phyloP scores from a whole-genome alignment of 2,888 invertebrate species.

The Leptinotarsa rubiginosa region DNA sequence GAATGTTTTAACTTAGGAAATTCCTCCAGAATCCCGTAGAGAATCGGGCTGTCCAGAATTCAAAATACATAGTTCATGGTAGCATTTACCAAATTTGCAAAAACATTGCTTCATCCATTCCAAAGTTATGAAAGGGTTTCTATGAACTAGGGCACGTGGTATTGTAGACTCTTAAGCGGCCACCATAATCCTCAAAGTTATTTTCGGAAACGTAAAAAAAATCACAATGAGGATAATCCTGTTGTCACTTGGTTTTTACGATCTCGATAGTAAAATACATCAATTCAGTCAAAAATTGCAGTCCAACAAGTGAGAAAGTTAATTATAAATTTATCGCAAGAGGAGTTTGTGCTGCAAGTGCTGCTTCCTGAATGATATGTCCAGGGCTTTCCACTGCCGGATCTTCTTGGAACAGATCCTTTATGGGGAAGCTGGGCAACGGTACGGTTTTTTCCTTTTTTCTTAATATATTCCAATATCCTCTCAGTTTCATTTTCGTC shows the following conservation, averaged over 20 bases:
- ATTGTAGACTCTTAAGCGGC: too few relatives aligned
- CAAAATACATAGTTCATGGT: too few relatives aligned
- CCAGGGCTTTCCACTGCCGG: conserved; percentile 53
- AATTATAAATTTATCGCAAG: conserved; percentile 60
- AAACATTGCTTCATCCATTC: too few relatives aligned
- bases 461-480: conserved; percentile 60
- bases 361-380: conserved; percentile 52
- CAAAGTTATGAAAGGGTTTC: too few relatives aligned
- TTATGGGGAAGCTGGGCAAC: conserved; percentile 57
- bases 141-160: too few relatives aligned
- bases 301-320: conserved; percentile 64
- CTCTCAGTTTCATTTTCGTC: conserved; percentile 67
- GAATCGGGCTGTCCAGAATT: too few relatives aligned
- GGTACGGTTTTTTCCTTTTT: conserved; percentile 57
- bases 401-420: conserved; percentile 55
- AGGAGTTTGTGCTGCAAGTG: conserved; percentile 40
- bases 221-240: neutral
- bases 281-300: conserved; percentile 61
- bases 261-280: neutral
- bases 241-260: neutral
- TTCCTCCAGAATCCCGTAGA: too few relatives aligned
- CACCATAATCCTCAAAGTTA: neutral
- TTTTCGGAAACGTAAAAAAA: neutral
- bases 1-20: too few relatives aligned
- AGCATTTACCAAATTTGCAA: too few relatives aligned